Conservation (phyloP, 2,888 invertebrate genomes). For the Sminthurinus aureus region DNA sequence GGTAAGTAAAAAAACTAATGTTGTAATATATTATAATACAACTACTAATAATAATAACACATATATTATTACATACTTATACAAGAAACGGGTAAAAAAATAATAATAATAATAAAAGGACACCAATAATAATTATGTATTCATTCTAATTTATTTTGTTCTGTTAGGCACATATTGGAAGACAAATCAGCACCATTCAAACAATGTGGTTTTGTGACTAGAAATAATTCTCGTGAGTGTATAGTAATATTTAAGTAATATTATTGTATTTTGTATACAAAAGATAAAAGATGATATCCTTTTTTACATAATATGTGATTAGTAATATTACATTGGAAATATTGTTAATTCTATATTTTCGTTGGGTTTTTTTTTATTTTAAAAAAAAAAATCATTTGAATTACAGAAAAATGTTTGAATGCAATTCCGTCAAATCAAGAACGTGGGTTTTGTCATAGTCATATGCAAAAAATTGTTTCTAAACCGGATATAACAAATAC, state of each 20-base stretch:
- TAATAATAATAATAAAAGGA: neutral
- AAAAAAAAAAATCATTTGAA: too few relatives aligned
- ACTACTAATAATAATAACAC: neutral
- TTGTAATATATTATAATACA: neutral
- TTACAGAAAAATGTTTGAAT: constrained; percentile 63
- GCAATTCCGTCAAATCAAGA: constrained; percentile 65
- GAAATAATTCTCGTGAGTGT: constrained; percentile 50
- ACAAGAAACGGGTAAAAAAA: neutral
- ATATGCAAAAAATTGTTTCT: constrained; percentile 64
- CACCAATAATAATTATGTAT: neutral
- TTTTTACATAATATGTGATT: too few relatives aligned
- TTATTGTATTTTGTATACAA: too few relatives aligned
- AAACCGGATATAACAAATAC: constrained; percentile 61
- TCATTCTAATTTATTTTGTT: constrained; percentile 22
- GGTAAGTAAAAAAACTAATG: constrained; percentile 59
- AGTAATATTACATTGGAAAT: too few relatives aligned
- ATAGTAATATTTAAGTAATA: too few relatives aligned
- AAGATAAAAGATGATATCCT: too few relatives aligned
- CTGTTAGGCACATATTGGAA: constrained; percentile 66
- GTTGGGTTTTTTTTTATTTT: too few relatives aligned
- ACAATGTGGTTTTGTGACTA: constrained; percentile 60
- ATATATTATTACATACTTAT: neutral
- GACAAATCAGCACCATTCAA: constrained; percentile 67
- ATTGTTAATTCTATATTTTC: too few relatives aligned
- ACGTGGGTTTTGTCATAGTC: constrained; percentile 65